phyloP scores from a whole-genome alignment of 2,797 vertebrate genomes.

The Cirrhinus molitorella region DNA sequence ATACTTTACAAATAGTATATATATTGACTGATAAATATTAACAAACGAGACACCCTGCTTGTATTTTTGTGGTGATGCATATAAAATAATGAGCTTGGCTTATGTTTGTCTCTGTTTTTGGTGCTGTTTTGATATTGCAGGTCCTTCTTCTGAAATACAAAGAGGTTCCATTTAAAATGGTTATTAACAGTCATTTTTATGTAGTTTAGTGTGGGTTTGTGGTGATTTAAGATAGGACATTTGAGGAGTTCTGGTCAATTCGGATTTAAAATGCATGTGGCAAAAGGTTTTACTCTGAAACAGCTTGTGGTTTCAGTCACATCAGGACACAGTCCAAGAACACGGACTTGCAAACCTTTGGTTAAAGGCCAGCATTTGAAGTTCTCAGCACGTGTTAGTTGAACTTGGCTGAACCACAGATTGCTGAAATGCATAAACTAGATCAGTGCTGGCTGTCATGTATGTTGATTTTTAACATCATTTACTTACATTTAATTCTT shows the following conservation, averaged over 20 bases:
- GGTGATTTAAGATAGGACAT: no score
- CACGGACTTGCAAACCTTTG: slow-evolving; percentile 12
- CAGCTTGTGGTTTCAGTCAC: slow-evolving; percentile 12
- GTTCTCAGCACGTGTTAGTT: background rate
- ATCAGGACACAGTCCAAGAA: background rate
- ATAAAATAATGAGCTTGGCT: background rate
- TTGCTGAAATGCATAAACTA: background rate
- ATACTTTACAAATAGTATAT: background rate
- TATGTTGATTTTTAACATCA: background rate
- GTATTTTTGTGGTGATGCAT: background rate
- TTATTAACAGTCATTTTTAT: no score
- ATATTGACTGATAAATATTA: background rate
- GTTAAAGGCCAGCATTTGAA: background rate
- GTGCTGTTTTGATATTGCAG: background rate
- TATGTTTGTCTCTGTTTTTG: background rate
- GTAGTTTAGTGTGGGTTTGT: no score
- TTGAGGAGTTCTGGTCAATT: no score
- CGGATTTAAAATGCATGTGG: no score
- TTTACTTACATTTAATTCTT: background rate
- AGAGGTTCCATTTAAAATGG: background rate
- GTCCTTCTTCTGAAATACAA: background rate
- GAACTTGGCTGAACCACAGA: background rate
- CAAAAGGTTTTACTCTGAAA: background rate
- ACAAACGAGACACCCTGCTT: no score
- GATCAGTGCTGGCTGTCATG: background rate